Base-by-base conservation (phyloP, 2,113 vertebrate species). In the Heptranchias perlo region DNA sequence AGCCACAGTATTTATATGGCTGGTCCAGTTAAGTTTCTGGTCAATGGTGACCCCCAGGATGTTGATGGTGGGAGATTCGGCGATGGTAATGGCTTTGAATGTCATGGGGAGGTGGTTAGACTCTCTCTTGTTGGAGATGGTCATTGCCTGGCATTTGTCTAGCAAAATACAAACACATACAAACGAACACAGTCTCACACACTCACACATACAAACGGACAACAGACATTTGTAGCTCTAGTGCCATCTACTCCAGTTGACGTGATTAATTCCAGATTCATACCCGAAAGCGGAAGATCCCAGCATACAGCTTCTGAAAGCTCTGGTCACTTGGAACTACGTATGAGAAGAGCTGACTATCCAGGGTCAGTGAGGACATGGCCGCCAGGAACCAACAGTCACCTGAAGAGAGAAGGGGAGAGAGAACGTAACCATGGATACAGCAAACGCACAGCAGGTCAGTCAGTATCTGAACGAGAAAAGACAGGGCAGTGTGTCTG, bases 361-460 rank as follows among this genome's bases (percentile, higher is more conserved):
- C 97, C 96, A 98, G 97, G 18, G 98, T 98, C 62, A 98, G 97
- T 84, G 97, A 97, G 69, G 98, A 98, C 86, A 98, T 97, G 4
- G 98, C 96, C 0, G 98, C 98, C 64, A 98, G 96, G 69, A 98
- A 96, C 98, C 98, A 98, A 82, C 98, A 98, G 97, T 98, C 98
- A 96, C 98, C 97, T 28, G 96, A 97, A 93, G 98, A 98, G 89
- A 98, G 97, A 0, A 96, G 91, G 1, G 97, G 97, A 96, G 98
- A 96, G 1, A 96, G 35, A 39, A n/a, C 3, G 65, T 67, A n/a
- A 78, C 76, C n/a, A n/a, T n/a, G n/a, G n/a, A 10, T 64, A 64
- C 62, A 78, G 73, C 31, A 82, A 44, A 44, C 14, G 28, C 25
- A 78, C 35, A 3, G 18, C 39, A 44, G n/a, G 39, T 14, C n/a